Percentiles rank a stretch among this genome's conserved stretches.
Conservation (phyloP, 1,140 invertebrate species). For the Eumeta japonica region DNA sequence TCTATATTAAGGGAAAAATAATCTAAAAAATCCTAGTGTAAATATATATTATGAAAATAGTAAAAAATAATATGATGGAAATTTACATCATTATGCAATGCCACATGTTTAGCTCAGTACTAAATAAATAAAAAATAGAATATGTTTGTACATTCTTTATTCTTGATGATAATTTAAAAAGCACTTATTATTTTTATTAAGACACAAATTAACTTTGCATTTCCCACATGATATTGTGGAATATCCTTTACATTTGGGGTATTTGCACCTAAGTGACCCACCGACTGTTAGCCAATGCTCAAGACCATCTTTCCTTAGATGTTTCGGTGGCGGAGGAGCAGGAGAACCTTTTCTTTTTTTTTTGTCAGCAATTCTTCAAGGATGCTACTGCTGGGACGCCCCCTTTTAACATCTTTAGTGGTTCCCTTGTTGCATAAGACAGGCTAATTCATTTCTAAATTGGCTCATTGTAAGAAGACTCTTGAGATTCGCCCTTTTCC, state of each 20-base stretch:
- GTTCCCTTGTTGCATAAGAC: conserved; percentile 17
- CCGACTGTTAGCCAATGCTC: conserved; percentile 21
- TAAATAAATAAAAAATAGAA: conserved; percentile 3
- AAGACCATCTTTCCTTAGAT: conserved; percentile 20
- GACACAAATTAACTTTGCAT: conserved; percentile 19
- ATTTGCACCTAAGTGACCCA: conserved; percentile 22
- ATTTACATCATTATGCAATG: conserved; percentile 4
- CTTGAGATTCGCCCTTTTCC: conserved; percentile 14
- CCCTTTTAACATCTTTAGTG: conserved; percentile 21
- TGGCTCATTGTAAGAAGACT: conserved; percentile 19
- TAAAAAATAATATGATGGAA: conserved; percentile 1
- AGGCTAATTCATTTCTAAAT: conserved; percentile 22
- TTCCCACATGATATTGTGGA: conserved; percentile 19
- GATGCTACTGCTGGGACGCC: conserved; percentile 15
- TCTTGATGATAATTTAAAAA: conserved; percentile 17
- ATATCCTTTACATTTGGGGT: conserved; percentile 24
- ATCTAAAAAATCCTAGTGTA: neutral
- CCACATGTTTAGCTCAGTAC: conserved; percentile 5
- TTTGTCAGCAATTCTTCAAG: conserved; percentile 16
- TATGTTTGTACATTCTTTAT: neutral
- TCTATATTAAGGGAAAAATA: neutral
- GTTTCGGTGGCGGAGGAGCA: conserved; percentile 18
- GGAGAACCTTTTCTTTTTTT: conserved; percentile 19
- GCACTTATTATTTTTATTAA: conserved; percentile 29
- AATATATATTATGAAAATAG: neutral